Evolutionary conservation across 2,113 vertebrate genomes (phyloP), one percentile per base, ranked within the genome.

Genomic region (Rhea pennata): DNA sequence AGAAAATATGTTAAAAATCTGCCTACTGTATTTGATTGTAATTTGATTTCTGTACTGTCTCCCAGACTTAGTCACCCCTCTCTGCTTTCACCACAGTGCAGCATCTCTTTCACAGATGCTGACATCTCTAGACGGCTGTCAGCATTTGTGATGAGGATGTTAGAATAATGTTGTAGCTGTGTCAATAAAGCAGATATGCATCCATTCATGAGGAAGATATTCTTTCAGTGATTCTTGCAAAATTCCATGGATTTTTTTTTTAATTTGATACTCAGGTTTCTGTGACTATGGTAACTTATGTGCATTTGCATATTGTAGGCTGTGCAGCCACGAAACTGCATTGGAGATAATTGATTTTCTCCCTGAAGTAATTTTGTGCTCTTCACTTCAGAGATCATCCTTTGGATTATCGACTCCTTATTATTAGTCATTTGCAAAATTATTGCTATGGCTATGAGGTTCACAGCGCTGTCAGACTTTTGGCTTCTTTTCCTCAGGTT

Each of bases 271-370:
- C 40, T 87, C 83, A 91, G 64, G 53, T 94, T 96, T 93, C 87
- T 96, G 82, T 95, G 92, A 76, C 91, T 94, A 77, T 91, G 79
- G 92, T 92, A 97, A 74, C 85, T 94, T 92, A 56, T 91, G 58
- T 84, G 42, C 51, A 97, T 97, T 97, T 97, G 81, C 92, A 95
- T 97, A 95, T 90, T 90, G 90, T 92, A 83, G 89, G 75, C 85
- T 95, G 50, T 96, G 77, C 79, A 93, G 87, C 74, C 79, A 40
- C 75, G 89, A 77, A 94, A 71, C 76, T 93, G 86, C 65, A 87
- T 88, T 93, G 96, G 75, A 97, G 92, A 81, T 88, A 97, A 97
- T 96, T 97, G 96, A 97, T 97, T 97, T 97, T 95, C 88, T 97
- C 62, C 95, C 90, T 5, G 3, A 97, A 97, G 96, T 92, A 97